Base-by-base conservation (phyloP, 92 coral and sea anemone genomes). In the Chrysogorgia sp. region DNA sequence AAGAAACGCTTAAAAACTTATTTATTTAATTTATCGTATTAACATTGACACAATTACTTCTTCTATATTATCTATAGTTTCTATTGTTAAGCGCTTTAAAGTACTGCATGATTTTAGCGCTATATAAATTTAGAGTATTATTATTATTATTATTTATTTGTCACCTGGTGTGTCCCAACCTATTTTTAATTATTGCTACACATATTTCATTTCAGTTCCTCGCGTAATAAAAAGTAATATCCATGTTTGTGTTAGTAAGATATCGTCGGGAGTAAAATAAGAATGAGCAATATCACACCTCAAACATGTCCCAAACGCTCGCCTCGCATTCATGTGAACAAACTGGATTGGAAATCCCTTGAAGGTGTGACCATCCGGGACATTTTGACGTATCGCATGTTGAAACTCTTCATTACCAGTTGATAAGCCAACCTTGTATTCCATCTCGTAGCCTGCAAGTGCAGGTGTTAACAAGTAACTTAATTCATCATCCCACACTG, bases 321-420 rank as follows among this genome's bases (percentile, higher is more conserved):
- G 77, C 40, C 99, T 81, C 28, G 99, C 96, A 56, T 96, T 96
- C 76, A 96, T 85, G 76, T 96, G 99, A 23, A 96, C 92, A 74
- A 96, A 92, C 75, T 96, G 99, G 41, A 96, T 96, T 0, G 99
- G 99, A 85, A 92, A 96, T n/a, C 99, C 99, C 87, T 92, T 96
- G 71, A 96, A 96, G 14, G 99, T 96, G 72, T 96, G 99, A 17
- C 99, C 99, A 72, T 96, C 97, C 15, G 99, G 99, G 20, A 96
- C 85, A 14, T 97, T 97, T 10, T 90, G 83, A 65, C 99, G 84
- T 30, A 96, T 92, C 15, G 99, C 99, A 13, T 96, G 99, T 63
- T 96, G 99, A 53, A 96, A 96, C 84, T 96, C 99, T 58, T 96
- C 99, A 72, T 96, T 96, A 3, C 99, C 99, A 5, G 86, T 96